Evolutionary conservation across 1,140 invertebrate species (phyloP), one percentile per base, ranked within the genome.

Genomic region (Orius insidiosus): DNA sequence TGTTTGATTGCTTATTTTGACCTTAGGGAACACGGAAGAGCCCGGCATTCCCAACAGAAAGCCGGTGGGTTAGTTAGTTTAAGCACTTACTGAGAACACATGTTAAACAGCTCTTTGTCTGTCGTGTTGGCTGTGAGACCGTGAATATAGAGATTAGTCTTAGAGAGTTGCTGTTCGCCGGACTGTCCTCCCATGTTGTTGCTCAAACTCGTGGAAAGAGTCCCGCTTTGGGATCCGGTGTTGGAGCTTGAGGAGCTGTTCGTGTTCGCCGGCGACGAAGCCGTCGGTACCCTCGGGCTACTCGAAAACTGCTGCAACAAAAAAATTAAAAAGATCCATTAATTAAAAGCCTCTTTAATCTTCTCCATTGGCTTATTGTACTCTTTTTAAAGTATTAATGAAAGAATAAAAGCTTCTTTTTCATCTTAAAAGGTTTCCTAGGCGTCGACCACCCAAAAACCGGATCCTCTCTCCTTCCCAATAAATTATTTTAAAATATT

Each of bases 61-160:
- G 5, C 6, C 10, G 15, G 36, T 9, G 3, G n/a, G 35, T 5
- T 4, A 9, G 35, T n/a, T 9, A 31, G 36, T 36, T 15, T 3
- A n/a, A 14, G 45, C 55, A 80, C 87, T 86, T 73, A 96, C 87
- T 86, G 81, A 68, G 81, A 75, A 75, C 94, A 98, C 78, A 98
- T 85, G 61, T 78, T 83, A 89, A n/a, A 84, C 56, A 98, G 78
- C 69, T 97, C 88, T 66, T 95, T 93, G 66, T 97, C 93, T 53
- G 87, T 95, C 59, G 90, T 97, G 62, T 85, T 85, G 58, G 90
- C 86, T 58, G 75, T 83, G 54, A 98, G 78, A 53, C 93, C 94
- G 56, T 93, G 77, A 58, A 98, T 98, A 69, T 98, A 98, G 47
- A 98, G 73, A 71, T 98, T 98, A 57, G 94, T 98, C 73, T 93